Evolutionary conservation across 1,140 invertebrate genomes (phyloP).

Genomic region (Polypedilum pembai): DNA sequence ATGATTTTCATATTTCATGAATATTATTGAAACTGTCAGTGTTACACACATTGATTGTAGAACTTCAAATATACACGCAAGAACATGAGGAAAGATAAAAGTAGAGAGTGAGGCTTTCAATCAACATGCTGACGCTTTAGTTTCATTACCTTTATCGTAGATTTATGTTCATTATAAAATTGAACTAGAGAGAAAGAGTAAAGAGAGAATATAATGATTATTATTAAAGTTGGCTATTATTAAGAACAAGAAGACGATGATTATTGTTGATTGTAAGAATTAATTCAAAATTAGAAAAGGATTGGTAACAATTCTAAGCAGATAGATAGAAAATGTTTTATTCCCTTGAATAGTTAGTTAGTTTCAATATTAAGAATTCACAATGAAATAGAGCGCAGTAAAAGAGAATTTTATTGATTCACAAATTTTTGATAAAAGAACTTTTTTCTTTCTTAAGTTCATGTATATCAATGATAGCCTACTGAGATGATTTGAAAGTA

Average conservation of each 20-base stretch:
- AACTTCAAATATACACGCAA: neutral
- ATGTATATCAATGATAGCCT: too few relatives aligned
- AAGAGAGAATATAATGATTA: neutral
- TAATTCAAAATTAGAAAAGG: neutral
- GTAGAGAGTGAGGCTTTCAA: neutral
- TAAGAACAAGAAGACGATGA: neutral
- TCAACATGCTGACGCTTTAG: constrained; percentile 10
- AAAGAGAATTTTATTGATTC: neutral
- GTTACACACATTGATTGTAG: neutral
- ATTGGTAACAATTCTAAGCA: neutral
- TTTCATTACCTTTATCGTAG: constrained; percentile 9
- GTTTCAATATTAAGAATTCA: neutral
- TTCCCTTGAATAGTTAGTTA: neutral
- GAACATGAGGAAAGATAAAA: neutral
- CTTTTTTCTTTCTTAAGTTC: too few relatives aligned
- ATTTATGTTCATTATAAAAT: constrained; percentile 1
- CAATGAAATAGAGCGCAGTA: neutral
- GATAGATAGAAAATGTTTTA: neutral
- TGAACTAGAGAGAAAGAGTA: neutral
- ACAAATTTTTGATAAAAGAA: neutral
- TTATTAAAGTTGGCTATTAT: neutral
- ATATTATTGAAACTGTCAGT: neutral
- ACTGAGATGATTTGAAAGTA: too few relatives aligned
- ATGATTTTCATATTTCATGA: constrained; percentile 1
- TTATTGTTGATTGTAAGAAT: neutral